Evolutionary conservation across 2,888 invertebrate genomes (phyloP), one percentile per base, ranked within the genome.

Genomic region (Salticus scenicus): DNA sequence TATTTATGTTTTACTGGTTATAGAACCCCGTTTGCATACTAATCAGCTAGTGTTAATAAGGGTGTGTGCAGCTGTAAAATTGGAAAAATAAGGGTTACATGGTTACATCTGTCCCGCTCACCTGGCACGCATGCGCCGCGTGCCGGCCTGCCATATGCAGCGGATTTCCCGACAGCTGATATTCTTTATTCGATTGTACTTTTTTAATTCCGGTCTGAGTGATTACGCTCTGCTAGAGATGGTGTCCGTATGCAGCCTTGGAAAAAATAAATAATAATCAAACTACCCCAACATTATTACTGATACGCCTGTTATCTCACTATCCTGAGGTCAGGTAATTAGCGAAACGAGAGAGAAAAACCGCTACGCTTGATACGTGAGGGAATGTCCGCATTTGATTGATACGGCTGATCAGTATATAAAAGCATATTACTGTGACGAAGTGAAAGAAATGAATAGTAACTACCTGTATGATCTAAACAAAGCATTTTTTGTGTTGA

Each of bases 51-150:
- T 63, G 42, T 42, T n/a, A n/a, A 41, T 70, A 69, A 41, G 20
- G 57, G 57, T 57, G 57, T 63, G 57, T 64, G 80, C 83, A 84
- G 83, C 77, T 84, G 83, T 72, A 83, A 72, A 72, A 37, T 20
- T 67, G 37, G 4, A 57, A 57, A 57, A 7, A 37, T 73, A 51
- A 69, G 69, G 69, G 72, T 37, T 71, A 69, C 51, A 63, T 41
- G 70, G 73, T 42, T 77, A 51, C 83, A 84, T 84, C 83, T 84
- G 83, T 67, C 83, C 83, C 83, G 77, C 51, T 78, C 83, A 84
- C 83, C 83, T 84, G 83, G 77, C 83, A 77, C 83, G 83, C 83
- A 84, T 84, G 83, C 83, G 83, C 67, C 73, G 80, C 73, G 73
- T 73, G 74, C 74, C 74, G 74, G 76, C 83, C 76, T 72, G 76